These are phyloP conservation scores for Pelobates cultripes DNA, from an alignment of 2,797 vertebrate genomes.

Conservation along the genomic window DNA sequence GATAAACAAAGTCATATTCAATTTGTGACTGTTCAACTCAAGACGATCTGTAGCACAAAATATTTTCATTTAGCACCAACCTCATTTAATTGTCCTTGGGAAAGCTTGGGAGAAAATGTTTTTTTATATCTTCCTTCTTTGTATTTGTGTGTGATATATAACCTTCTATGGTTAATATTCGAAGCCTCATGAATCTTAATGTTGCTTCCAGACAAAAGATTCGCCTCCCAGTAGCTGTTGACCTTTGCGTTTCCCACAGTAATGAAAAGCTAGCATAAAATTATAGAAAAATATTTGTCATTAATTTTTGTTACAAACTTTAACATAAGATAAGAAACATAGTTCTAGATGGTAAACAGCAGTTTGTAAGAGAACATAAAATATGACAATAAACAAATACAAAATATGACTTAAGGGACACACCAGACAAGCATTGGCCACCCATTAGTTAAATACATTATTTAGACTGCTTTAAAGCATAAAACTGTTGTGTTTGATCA, in stretches of 20 bases:
- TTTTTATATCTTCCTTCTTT: slow-evolving; percentile 88
- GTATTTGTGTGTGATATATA: slow-evolving; percentile 90
- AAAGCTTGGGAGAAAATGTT: slow-evolving; percentile 68
- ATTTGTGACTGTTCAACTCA: not conserved
- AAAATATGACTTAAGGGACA: no score
- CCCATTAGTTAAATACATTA: no score
- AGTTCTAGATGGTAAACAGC: not conserved
- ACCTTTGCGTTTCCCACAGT: slow-evolving; percentile 90
- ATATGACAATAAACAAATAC: no score
- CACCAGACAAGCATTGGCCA: no score
- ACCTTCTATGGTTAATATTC: slow-evolving; percentile 79
- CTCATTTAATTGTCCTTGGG: slow-evolving; percentile 81
- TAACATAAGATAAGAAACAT: not conserved
- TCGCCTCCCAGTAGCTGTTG: slow-evolving; percentile 93
- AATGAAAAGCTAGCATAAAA: slow-evolving; percentile 82
- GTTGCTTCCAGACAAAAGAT: slow-evolving; percentile 82
- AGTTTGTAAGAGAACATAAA: no score
- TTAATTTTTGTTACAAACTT: not conserved
- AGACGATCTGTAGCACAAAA: not conserved
- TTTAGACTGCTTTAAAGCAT: no score
- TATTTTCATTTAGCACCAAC: slow-evolving; percentile 64
- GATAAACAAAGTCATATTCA: not conserved
- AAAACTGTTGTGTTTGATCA: no score
- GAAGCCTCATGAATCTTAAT: slow-evolving; percentile 74
- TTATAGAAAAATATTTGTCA: slow-evolving; percentile 48